These are phyloP conservation scores for Beroe forskalii DNA, from an alignment of 37 sponge, comb jelly and placozoan species.

Conservation along the genomic window DNA sequence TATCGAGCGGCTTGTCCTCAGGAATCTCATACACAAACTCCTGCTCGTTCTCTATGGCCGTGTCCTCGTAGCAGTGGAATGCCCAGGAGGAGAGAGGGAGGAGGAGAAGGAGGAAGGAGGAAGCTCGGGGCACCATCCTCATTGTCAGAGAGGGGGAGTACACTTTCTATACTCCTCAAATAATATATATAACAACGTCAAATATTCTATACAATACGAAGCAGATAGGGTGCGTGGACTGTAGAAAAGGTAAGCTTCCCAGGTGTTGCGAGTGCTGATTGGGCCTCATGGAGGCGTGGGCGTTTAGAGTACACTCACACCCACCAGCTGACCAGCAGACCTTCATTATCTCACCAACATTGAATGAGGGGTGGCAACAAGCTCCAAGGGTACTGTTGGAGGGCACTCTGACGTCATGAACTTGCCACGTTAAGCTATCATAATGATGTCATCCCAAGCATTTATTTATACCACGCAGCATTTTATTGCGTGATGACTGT, in stretches of 20 bases:
- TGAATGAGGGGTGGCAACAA: no score
- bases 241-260: neutral
- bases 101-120: neutral
- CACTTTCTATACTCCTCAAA: neutral
- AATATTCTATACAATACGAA: neutral
- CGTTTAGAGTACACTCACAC: conserved; percentile 2
- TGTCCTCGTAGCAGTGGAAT: conserved; percentile 27
- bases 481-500: no score
- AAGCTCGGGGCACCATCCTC: no score
- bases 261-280: neutral
- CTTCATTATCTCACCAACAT: no score
- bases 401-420: no score
- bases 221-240: neutral
- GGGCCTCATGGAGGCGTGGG: neutral
- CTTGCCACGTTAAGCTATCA: no score
- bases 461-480: no score
- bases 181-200: neutral
- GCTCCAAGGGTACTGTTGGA: no score
- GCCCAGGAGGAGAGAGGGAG: neutral
- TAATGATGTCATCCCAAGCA: no score
- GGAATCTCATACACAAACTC: neutral
- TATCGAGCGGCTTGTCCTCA: neutral
- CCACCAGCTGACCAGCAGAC: neutral
- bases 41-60: neutral
- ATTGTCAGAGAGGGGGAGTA: no score